Evolutionary conservation across 2,113 vertebrate genomes (phyloP), one percentile per base, ranked within the genome.

Genomic region (Fregetta grallaria): DNA sequence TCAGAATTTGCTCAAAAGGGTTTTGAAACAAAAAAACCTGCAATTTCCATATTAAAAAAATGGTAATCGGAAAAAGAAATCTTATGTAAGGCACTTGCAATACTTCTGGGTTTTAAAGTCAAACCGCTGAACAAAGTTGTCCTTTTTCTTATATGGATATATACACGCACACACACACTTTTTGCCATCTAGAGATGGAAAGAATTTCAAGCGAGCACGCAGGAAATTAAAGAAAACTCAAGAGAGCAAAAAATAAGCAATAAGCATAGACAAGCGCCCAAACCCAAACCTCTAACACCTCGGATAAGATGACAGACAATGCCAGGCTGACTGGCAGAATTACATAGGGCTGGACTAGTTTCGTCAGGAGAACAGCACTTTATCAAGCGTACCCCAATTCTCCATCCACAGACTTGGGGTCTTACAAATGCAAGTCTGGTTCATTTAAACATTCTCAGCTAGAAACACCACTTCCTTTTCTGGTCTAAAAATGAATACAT

Each of bases 381-480:
- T 19, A 50, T 25, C 10, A 67, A 85, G 26, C 1, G 6, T 38
- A 72, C 58, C 53, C 58, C 58, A 75, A n/a, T 10, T 77, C 75
- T 56, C 9, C 1, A 56, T 8, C 0, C 0, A n/a, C 44, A 44
- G 67, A 40, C 55, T 23, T 21, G 45, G 67, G 55, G 77, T 73
- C 59, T 88, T n/a, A 53, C 0, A 80, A 90, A 71, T n/a, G 47
- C 52, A 82, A 53, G 27, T 11, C 40, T 55, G 42, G 4, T 53
- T 42, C 71, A 62, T 36, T 88, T 58, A n/a, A 61, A 74, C 79
- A 70, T 58, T 50, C 91, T 67, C 75, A 84, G 68, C 79, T 84
- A 94, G 55, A 77, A 92, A 55, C 36, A 77, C 59, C 42, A 94
- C 89, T 80, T 71, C 86, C 55, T 97, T 86, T 95, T 93, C 83